These are phyloP conservation scores for Glomeris maerens DNA, from an alignment of 1,140 invertebrate species.

Conservation along the genomic window DNA sequence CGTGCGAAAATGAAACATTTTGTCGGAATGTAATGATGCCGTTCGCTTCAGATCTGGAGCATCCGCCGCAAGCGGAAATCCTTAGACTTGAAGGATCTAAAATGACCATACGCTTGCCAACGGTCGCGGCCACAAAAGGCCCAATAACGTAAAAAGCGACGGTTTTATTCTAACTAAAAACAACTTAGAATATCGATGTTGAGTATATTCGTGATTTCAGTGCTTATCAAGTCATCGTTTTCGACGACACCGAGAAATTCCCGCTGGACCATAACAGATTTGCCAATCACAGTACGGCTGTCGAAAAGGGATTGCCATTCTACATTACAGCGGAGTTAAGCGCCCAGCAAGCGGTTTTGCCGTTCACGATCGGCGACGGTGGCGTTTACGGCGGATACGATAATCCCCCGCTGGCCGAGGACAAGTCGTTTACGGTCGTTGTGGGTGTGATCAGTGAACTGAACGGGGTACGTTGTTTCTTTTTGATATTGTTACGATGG, in stretches of 20 bases:
- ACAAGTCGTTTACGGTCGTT: constrained; percentile 49
- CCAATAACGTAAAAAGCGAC: constrained; percentile 54
- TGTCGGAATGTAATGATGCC: constrained; percentile 2
- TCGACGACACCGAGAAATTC: neutral
- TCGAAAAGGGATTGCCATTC: constrained; percentile 46
- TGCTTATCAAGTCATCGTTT: constrained; percentile 12
- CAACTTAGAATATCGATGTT: constrained; percentile 5
- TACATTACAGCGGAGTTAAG: constrained; percentile 65
- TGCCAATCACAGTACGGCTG: constrained; percentile 32
- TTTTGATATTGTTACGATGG: no score
- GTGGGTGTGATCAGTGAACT: constrained; percentile 54
- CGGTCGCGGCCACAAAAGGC: constrained; percentile 52
- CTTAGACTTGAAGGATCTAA: constrained; percentile 38
- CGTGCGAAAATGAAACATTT: constrained; percentile 2
- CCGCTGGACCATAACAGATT: neutral
- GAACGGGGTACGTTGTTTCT: constrained; percentile 35
- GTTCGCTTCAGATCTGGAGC: constrained; percentile 40
- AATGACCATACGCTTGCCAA: constrained; percentile 44
- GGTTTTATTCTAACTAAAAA: constrained; percentile 40
- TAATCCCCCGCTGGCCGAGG: constrained; percentile 55
- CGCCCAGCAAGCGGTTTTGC: constrained; percentile 30
- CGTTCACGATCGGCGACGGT: constrained; percentile 63
- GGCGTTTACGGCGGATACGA: constrained; percentile 55
- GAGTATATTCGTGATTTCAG: constrained; percentile 7
- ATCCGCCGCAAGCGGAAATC: constrained; percentile 46